Percentiles rank a stretch among this genome's conserved stretches.
Conservation (phyloP, 2,797 vertebrate species). For the Myoxocephalus aenaeus region DNA sequence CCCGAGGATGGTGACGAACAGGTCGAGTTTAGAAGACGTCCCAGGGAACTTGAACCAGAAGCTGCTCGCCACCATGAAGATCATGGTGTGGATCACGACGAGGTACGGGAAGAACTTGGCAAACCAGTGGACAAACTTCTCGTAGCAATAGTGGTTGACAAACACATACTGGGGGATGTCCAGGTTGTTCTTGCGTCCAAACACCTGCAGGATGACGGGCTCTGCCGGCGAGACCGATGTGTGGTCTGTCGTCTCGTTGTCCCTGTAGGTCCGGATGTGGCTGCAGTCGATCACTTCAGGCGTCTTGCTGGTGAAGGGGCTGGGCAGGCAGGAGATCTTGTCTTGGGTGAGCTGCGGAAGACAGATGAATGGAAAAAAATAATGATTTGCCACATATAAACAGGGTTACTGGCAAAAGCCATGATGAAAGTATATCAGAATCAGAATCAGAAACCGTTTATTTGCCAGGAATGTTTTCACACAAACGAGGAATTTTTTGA, state of each 20-base stretch:
- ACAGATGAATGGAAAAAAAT: constrained; percentile 2
- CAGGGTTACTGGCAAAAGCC: neutral
- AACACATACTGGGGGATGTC: constrained; percentile 94
- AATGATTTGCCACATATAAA: neutral
- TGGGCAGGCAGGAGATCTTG: constrained; percentile 92
- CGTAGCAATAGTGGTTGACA: constrained; percentile 93
- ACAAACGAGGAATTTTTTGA: too few relatives aligned
- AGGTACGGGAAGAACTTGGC: constrained; percentile 95
- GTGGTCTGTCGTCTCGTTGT: constrained; percentile 70
- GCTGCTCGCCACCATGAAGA: constrained; percentile 93
- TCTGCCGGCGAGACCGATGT: constrained; percentile 40
- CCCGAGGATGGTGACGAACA: constrained; percentile 90
- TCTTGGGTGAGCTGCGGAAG: constrained; percentile 90
- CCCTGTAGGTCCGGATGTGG: constrained; percentile 75
- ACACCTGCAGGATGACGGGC: constrained; percentile 76
- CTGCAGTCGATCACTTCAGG: constrained; percentile 81
- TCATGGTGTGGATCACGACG: constrained; percentile 90
- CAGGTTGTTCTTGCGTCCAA: constrained; percentile 88
- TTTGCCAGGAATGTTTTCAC: too few relatives aligned
- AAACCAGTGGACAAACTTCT: constrained; percentile 92
- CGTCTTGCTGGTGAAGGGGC: constrained; percentile 77
- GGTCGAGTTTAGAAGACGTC: constrained; percentile 93
- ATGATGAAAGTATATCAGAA: neutral
- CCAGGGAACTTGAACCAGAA: constrained; percentile 97
- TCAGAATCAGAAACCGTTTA: too few relatives aligned